Evolutionary conservation across 2,888 invertebrate genomes (phyloP), one percentile per base, ranked within the genome.

Genomic region (Drosophila silvestris): DNA sequence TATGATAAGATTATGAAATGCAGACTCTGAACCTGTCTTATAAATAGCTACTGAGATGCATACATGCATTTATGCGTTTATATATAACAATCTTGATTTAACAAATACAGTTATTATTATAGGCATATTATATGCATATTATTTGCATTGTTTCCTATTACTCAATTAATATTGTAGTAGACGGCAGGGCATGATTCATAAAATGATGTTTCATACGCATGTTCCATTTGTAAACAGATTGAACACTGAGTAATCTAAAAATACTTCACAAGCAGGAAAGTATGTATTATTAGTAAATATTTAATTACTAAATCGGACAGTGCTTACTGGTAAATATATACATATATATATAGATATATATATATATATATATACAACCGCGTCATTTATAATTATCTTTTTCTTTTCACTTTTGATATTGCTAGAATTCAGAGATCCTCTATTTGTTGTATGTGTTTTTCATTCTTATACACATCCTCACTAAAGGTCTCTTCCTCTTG

Each of bases 121-220:
- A 9, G 12, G 33, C 12, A n/a, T 30, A 22, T 41, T 52, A 26
- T 39, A 9, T 33, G 33, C 12, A n/a, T 30, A 22, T 41, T 52
- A 50, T 32, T 6, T 33, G 3, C 12, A n/a, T 19, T 32, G 22
- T 22, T n/a, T 39, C 30, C 1, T n/a, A 33, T 9, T 10, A 33
- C 28, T 16, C 5, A 16, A 10, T 44, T n/a, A 6, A 37, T n/a
- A 47, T 19, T 41, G 41, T 51, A 32, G 26, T 32, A 52, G 52
- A 60, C 30, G 39, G 56, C 54, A n/a, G 22, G 32, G 12, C 14
- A 53, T 79, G 79, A 79, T 66, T 79, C 79, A 79, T 66, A 19
- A 6, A 41, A 22, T 50, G 32, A 68, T 53, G 61, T 22, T 54
- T n/a, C 22, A 22, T 50, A 26, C 30, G 50, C 58, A 59, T 63